Percentiles rank a stretch among this genome's conserved stretches.
Conservation (phyloP, 2,113 vertebrate genomes). For the Notechis scutatus region DNA sequence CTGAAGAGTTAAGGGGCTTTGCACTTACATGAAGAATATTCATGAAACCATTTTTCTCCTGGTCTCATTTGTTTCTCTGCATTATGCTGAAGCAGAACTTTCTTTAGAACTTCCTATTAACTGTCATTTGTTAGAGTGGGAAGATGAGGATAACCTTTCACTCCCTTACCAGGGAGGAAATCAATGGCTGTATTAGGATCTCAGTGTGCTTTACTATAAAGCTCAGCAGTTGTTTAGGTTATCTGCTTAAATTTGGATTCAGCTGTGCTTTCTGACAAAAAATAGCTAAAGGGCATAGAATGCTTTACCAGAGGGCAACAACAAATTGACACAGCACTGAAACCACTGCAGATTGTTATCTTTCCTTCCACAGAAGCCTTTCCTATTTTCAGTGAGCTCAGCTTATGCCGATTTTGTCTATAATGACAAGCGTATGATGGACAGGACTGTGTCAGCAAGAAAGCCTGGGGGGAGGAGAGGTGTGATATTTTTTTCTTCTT, state of each 20-base stretch:
- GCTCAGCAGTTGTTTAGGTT: conserved; percentile 1
- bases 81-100: neutral
- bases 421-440: neutral
- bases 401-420: neutral
- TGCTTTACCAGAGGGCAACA: neutral
- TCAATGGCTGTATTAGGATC: neutral
- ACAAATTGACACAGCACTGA: neutral
- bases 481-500: neutral
- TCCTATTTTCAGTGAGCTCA: neutral
- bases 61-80: neutral
- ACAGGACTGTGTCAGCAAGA: neutral
- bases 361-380: neutral
- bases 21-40: neutral
- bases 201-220: neutral
- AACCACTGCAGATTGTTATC: neutral
- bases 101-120: neutral
- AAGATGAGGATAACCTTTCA: neutral
- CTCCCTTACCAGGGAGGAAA: neutral
- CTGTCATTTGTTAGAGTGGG: neutral
- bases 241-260: neutral
- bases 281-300: conserved; percentile 8
- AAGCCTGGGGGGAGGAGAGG: neutral
- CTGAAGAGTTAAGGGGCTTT: neutral
- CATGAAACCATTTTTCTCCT: neutral
- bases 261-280: neutral